Conservation (phyloP, 2,888 invertebrate species). For the Sycophila texana region DNA sequence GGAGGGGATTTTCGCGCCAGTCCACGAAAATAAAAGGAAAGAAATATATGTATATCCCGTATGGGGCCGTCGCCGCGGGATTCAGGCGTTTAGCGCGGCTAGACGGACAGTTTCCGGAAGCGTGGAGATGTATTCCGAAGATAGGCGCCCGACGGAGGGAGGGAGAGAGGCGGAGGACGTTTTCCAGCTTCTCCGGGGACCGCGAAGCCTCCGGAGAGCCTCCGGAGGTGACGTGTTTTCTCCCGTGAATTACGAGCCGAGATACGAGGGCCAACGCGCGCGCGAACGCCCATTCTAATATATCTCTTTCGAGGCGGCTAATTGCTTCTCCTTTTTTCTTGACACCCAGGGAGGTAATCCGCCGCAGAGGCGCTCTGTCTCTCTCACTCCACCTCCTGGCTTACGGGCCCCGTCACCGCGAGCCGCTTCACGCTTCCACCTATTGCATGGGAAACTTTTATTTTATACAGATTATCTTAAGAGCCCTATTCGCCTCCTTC, state of each 20-base stretch:
- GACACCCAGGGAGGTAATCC: conserved; percentile 58
- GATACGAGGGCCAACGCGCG: conserved; percentile 22
- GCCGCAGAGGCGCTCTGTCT: not conserved
- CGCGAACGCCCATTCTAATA: conserved; percentile 63
- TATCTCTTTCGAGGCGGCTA: conserved; percentile 62
- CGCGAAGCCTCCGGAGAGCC: not conserved
- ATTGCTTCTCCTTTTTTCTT: conserved; percentile 58
- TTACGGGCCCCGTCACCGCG: not conserved
- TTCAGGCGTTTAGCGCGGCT: conserved; percentile 37
- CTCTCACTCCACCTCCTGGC: conserved; percentile 1
- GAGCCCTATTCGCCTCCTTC: conserved; percentile 52
- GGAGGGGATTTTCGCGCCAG: conserved; percentile 50
- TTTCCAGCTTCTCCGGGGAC: conserved; percentile 39
- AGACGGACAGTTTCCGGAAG: conserved; percentile 74
- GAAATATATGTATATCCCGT: not conserved
- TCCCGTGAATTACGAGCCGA: conserved; percentile 65
- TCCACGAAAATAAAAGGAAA: not conserved
- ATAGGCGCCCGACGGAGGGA: conserved; percentile 37
- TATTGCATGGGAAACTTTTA: conserved; percentile 54
- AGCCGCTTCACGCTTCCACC: not conserved
- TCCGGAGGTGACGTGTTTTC: conserved; percentile 58
- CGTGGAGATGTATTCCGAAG: conserved; percentile 69
- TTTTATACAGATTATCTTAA: conserved; percentile 58
- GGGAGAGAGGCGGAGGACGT: conserved; percentile 56
- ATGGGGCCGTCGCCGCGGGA: not conserved